These are phyloP conservation scores for Cephus cinctus DNA, from an alignment of 1,140 invertebrate genomes.

Conservation along the genomic window DNA sequence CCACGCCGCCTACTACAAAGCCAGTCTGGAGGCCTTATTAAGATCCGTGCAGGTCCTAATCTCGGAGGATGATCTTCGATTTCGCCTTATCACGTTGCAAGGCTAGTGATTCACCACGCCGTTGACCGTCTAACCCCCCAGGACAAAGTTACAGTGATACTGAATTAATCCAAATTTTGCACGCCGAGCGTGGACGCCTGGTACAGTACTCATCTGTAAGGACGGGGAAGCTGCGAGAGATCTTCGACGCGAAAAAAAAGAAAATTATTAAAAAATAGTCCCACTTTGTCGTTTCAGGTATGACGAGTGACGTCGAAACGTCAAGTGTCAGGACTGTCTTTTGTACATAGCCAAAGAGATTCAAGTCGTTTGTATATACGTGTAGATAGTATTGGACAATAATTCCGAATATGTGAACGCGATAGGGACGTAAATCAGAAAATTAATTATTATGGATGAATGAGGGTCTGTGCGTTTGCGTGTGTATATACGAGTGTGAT, in stretches of 20 bases:
- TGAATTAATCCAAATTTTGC: neutral
- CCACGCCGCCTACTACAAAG: slow-evolving; percentile 59
- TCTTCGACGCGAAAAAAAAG: no score
- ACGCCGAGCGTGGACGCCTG: no score
- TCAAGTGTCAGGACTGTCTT: no score
- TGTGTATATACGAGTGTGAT: slow-evolving; percentile 8
- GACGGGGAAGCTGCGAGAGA: no score
- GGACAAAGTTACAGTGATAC: no score
- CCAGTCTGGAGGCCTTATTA: slow-evolving; percentile 77
- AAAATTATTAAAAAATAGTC: no score
- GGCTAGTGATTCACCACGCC: slow-evolving; percentile 40
- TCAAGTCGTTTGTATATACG: no score
- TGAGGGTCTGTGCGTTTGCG: slow-evolving; percentile 13
- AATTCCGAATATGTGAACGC: neutral
- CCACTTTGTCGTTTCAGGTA: no score
- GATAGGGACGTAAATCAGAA: neutral
- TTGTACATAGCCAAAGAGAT: no score
- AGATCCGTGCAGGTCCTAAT: slow-evolving; percentile 16
- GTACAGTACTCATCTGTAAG: no score
- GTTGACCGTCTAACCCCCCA: no score
- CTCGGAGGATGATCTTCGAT: slow-evolving; percentile 6
- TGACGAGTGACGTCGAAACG: no score
- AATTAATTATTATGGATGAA: neutral
- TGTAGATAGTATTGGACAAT: slow-evolving; percentile 7
- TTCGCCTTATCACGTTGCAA: slow-evolving; percentile 25